Conservation (phyloP, 1,140 invertebrate genomes). For the Drosophila kikkawai region DNA sequence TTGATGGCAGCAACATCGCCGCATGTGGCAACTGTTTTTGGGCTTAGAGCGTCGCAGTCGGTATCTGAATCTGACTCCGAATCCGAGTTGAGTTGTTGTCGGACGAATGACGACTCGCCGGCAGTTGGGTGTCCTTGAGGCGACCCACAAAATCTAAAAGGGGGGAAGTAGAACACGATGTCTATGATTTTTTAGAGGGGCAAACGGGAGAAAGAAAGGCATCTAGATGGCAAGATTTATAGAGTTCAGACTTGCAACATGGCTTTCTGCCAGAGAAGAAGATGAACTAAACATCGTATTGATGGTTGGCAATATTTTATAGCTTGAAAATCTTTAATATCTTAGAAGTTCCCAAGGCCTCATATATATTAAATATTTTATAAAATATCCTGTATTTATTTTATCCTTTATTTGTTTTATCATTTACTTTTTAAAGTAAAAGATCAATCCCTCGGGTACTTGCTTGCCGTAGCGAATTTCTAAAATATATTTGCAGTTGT, state of each 20-base stretch:
- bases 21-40: constrained; percentile 68
- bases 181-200: not conserved
- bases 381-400: no score
- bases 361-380: not conserved
- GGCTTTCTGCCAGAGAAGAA: not conserved
- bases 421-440: not conserved
- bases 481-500: not conserved
- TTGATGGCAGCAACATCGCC: constrained; percentile 51
- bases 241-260: constrained; percentile 1
- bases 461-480: no score
- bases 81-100: constrained; percentile 22
- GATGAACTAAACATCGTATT: not conserved
- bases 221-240: constrained; percentile 11
- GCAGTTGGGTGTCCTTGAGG: constrained; percentile 55
- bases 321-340: no score
- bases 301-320: no score
- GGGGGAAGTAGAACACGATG: not conserved
- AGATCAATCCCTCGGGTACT: not conserved
- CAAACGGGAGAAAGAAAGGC: not conserved
- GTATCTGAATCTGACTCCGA: constrained; percentile 17
- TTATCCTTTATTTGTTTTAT: not conserved
- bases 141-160: not conserved
- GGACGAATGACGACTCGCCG: constrained; percentile 3
- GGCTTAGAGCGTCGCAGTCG: constrained; percentile 16
- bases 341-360: not conserved